Evolutionary conservation across 2,113 vertebrate species (phyloP), one percentile per base, ranked within the genome.

Genomic region (Malurus cyaneus): DNA sequence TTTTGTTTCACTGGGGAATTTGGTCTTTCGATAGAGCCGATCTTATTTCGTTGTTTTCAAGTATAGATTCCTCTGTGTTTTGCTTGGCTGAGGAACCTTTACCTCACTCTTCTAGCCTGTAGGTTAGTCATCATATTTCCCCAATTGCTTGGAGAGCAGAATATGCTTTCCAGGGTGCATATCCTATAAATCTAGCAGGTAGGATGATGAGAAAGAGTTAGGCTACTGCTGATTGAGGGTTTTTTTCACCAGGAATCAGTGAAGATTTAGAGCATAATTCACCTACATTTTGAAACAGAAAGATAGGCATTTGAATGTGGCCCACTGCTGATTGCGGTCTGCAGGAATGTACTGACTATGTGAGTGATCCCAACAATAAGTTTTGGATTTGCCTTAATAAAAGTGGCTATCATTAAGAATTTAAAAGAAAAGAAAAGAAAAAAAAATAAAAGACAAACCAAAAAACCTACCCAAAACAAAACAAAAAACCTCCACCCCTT

Each of bases 51-150:
- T 44, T 83, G 4, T 79, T 94, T 87, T 92, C 72, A 82, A 92
- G 24, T 9, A 25, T 12, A 53, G 67, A 96, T 95, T 96, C 88
- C 41, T 88, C 54, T 42, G 23, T 92, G 69, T 85, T 96, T 95
- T 93, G 5, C 47, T 94, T 97, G 94, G 90, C 93, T 82, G 73
- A 65, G n/a, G 46, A 92, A 42, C 19, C 32, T 8, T 80, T 70
- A n/a, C 32, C 41, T 94, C 2, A 1, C 39, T 77, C 29, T 61
- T 83, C 79, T 54, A 42, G 59, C 74, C 71, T 92, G 34, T 78
- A 78, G 41, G 60, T 92, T 88, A 64, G 26, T 80, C 88, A 77
- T 73, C 65, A 18, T 28, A 61, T 78, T 94, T 88, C 57, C 64
- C 29, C n/a, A 52, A 36, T 84, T 62, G 78, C 14, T 90, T 47